A percentile compares a stretch with the other conserved stretches of the same genome.
Conservation (phyloP, 2,797 vertebrate genomes). For the Cetoscarus ocellatus region DNA sequence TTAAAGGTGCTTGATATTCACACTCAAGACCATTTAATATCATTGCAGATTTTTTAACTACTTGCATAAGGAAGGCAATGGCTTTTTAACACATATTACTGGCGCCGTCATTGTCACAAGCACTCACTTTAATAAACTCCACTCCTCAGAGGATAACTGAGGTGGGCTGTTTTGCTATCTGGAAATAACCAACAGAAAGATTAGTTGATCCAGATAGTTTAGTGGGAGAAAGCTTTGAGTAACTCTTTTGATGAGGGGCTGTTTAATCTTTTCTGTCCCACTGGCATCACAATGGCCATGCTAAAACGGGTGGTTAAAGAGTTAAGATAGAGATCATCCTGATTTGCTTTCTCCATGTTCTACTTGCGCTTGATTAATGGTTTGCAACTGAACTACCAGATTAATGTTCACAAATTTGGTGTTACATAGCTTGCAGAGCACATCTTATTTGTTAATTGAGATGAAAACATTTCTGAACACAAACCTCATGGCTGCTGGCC, state of each 20-base stretch:
- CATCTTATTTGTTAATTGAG: neutral
- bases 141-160: neutral
- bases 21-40: too few species aligned
- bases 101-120: neutral
- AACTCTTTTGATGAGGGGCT: neutral
- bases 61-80: neutral
- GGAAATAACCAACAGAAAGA: neutral
- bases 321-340: neutral
- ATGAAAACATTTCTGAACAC: too few species aligned
- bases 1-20: too few species aligned
- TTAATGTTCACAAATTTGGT: neutral
- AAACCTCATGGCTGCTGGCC: too few species aligned
- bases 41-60: too few species aligned
- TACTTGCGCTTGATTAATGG: neutral
- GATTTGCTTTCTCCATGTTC: neutral
- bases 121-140: neutral
- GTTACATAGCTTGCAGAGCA: neutral
- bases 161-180: neutral
- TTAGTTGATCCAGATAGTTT: neutral
- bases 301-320: neutral
- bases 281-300: neutral
- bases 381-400: neutral
- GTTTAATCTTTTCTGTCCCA: neutral
- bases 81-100: neutral
- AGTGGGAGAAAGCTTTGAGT: neutral